These are phyloP conservation scores for Dasypogon diadema DNA, from an alignment of 2,888 invertebrate genomes.

Conservation along the genomic window DNA sequence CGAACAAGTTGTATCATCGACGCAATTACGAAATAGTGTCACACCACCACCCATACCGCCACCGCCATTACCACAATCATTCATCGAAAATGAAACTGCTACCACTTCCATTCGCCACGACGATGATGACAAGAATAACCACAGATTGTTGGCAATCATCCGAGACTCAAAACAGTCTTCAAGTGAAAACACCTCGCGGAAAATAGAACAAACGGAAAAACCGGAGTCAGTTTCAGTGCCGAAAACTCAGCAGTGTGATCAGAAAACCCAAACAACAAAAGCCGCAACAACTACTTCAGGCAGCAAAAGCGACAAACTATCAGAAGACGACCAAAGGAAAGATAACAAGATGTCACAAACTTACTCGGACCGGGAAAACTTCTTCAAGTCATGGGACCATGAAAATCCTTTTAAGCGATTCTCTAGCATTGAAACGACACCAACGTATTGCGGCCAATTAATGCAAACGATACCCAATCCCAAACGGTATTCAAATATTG, in stretches of 20 bases:
- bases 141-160: conserved; percentile 75
- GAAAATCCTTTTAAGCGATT: conserved; percentile 61
- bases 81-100: conserved; percentile 54
- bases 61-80: conserved; percentile 59
- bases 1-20: conserved; percentile 58
- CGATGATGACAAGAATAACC: conserved; percentile 69
- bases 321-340: conserved; percentile 35
- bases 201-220: conserved; percentile 53
- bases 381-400: not conserved
- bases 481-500: conserved; percentile 67
- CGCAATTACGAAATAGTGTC: conserved; percentile 59
- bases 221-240: conserved; percentile 57
- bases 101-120: conserved; percentile 56
- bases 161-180: conserved; percentile 69
- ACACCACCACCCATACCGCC: conserved; percentile 63
- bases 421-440: conserved; percentile 64
- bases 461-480: conserved; percentile 61
- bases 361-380: conserved; percentile 12
- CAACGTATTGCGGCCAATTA: conserved; percentile 58
- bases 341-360: conserved; percentile 59
- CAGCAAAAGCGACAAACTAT: conserved; percentile 43
- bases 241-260: conserved; percentile 61
- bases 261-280: conserved; percentile 60
- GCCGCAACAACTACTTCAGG: conserved; percentile 21
- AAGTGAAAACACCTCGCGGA: conserved; percentile 57